Evolutionary conservation across 2,888 invertebrate genomes (phyloP).

Genomic region (Phortica okadai): DNA sequence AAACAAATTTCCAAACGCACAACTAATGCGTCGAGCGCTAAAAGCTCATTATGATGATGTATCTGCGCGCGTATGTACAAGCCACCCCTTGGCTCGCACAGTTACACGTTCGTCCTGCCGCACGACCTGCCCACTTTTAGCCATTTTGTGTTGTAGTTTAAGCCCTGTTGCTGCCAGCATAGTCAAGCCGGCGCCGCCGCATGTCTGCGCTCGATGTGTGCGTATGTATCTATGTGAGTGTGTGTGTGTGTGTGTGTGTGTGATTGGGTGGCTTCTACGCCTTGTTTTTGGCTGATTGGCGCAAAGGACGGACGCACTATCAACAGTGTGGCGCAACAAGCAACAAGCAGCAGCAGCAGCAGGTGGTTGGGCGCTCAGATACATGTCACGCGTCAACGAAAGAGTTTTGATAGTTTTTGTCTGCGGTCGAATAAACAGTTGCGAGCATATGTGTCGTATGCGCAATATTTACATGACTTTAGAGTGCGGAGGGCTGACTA

Average conservation of each 20-base stretch:
- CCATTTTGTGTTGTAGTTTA: background rate
- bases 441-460: background rate
- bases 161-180: background rate
- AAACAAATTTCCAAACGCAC: background rate
- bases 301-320: too few species aligned
- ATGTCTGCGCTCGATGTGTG: background rate
- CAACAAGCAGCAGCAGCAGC: too few species aligned
- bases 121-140: background rate
- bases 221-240: background rate
- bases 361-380: too few species aligned
- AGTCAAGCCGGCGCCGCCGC: background rate
- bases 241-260: too few species aligned
- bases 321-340: too few species aligned
- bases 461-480: background rate
- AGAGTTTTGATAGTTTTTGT: background rate
- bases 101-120: too few species aligned
- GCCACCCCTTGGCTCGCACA: too few species aligned
- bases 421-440: background rate
- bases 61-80: background rate
- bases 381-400: too few species aligned
- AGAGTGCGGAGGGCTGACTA: background rate
- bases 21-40: background rate
- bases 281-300: too few species aligned
- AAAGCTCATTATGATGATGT: background rate
- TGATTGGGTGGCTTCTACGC: too few species aligned